A percentile compares a stretch with the other conserved stretches of the same genome.
Evolutionary conservation across 2,113 vertebrate species (phyloP).

Genomic region (Kryptolebias marmoratus): DNA sequence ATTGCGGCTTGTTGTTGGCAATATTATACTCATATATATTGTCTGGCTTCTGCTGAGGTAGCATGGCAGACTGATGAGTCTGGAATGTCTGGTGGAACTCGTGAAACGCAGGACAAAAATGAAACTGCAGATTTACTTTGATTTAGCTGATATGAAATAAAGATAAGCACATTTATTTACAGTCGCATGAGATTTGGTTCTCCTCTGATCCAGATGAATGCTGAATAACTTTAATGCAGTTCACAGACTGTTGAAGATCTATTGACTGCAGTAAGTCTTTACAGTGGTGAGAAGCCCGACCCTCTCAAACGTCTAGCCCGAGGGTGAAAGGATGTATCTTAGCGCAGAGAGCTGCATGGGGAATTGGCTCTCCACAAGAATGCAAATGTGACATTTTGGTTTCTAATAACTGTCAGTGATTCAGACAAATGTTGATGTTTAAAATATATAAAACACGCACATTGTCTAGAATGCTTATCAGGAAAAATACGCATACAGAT

Average conservation of each 20-base stretch:
- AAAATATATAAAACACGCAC: not conserved
- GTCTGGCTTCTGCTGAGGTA: slow-evolving; percentile 14
- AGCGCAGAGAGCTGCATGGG: slow-evolving; percentile 33
- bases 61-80: slow-evolving; percentile 11
- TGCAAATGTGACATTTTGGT: slow-evolving; percentile 73
- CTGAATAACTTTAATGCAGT: slow-evolving; percentile 1
- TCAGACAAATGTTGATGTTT: slow-evolving; percentile 66
- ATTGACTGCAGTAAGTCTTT: slow-evolving; percentile 22
- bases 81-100: slow-evolving; percentile 4
- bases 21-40: slow-evolving; percentile 5
- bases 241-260: slow-evolving; percentile 17
- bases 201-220: slow-evolving; percentile 19
- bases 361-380: slow-evolving; percentile 46
- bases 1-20: slow-evolving; percentile 37
- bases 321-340: slow-evolving; percentile 43
- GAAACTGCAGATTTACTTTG: not conserved
- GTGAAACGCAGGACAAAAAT: not conserved
- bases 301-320: slow-evolving; percentile 40
- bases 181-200: not conserved
- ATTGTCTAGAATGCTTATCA: too few species aligned
- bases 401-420: slow-evolving; percentile 46
- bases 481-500: slow-evolving; percentile 6
- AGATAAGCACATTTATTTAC: not conserved
- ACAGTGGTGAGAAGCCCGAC: slow-evolving; percentile 18
- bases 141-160: not conserved